Base-by-base conservation (phyloP, 2,888 invertebrate species). In the Cinara cedri region DNA sequence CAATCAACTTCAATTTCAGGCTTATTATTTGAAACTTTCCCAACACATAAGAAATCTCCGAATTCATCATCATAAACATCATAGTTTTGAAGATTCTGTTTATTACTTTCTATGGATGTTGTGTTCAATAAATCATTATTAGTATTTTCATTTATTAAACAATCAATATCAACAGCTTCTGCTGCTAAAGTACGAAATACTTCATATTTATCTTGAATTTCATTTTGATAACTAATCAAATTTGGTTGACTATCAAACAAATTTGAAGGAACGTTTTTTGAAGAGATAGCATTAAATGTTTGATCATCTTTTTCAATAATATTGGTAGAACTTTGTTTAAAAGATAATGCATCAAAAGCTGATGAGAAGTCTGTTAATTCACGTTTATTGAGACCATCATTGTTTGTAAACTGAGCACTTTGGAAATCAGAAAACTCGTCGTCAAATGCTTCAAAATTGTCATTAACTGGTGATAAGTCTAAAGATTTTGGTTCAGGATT, bases 391-490 rank as follows among this genome's bases (percentile, higher is more conserved):
- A 57, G 60, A 57, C 16, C 49, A 26, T 75, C 66, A 71, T 72
- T 72, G 16, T 65, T 62, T 66, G 81, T 63, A 54, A 81, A 74
- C 19, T 82, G 74, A 62, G 82, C 83, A 83, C 87, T 87, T 83
- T 88, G 88, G 82, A 88, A 88, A 44, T 88, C 88, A 1, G 87
- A 86, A 82, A 88, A 88, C 19, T 88, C 88, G 82, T 88, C 87
- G 68, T 84, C 84, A 81, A 83, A 82, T 68, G 81, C 81, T 62
- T 74, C 81, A 55, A 68, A 72, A 49, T 21, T 75, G 54, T 66
- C 34, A 44, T 81, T 65, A 19, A 57, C 72, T 16, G 57, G 44
- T n/a, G 65, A 1, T 8, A 80, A 63, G 19, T 78, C 65, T 54
- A 70, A 55, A 14, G 78, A 78, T 81, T 68, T 78, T 60, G 68